A percentile compares a stretch with the other conserved stretches of the same genome.
phyloP scores from a whole-genome alignment of 2,113 vertebrate genomes.

The Shinisaurus crocodilurus region DNA sequence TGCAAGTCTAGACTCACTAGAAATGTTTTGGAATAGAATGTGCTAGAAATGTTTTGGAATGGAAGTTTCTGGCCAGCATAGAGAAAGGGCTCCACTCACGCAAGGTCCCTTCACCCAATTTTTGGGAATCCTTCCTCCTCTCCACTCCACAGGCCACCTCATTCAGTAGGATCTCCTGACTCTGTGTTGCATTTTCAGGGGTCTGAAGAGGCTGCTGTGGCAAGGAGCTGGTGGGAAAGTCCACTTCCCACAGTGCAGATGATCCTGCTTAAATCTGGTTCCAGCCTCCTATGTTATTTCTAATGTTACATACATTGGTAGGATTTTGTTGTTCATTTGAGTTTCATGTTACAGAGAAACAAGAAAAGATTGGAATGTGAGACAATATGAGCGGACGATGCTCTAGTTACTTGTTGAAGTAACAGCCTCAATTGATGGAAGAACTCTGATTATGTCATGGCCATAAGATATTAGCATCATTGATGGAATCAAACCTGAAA shows the following conservation, averaged over 20 bases:
- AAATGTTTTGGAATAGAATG: not conserved
- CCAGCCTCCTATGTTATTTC: not conserved
- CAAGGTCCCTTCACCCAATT: too few relatives aligned
- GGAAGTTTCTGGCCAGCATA: not conserved
- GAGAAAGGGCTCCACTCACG: not conserved
- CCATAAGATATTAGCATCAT: not conserved
- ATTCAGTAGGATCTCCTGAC: too few relatives aligned
- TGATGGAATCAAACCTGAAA: accelerated
- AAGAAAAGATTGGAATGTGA: not conserved
- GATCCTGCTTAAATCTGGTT: too few relatives aligned
- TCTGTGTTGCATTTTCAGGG: too few relatives aligned
- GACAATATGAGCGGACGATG: not conserved
- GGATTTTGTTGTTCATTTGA: not conserved
- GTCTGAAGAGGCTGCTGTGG: too few relatives aligned
- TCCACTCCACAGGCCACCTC: too few relatives aligned
- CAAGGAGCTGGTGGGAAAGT: too few relatives aligned
- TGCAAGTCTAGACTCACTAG: not conserved
- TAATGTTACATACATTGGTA: too few relatives aligned
- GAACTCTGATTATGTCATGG: not conserved
- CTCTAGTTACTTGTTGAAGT: not conserved
- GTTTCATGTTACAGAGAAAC: not conserved
- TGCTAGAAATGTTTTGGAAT: not conserved
- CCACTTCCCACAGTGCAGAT: too few relatives aligned
- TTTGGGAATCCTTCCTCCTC: too few relatives aligned
- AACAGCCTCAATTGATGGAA: accelerated